phyloP scores from a whole-genome alignment of 2,797 vertebrate genomes.

The Ptychobarbus kaznakovi region DNA sequence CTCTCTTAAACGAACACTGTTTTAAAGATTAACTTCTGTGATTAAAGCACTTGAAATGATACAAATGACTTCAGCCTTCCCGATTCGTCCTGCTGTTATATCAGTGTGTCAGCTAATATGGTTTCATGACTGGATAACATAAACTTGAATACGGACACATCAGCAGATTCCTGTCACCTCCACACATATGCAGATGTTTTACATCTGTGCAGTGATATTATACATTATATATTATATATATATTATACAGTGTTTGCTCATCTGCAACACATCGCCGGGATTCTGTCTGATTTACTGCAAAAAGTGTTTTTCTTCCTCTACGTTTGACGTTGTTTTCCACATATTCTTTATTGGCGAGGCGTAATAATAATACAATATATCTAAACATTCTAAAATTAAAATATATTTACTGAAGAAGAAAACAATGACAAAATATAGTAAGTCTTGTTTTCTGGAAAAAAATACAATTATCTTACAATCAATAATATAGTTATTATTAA shows the following conservation, averaged over 20 bases:
- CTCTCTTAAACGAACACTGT: constrained; percentile 78
- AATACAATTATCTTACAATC: too few relatives aligned
- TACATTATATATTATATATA: too few relatives aligned
- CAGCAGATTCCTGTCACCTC: neutral
- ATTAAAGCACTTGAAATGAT: constrained; percentile 9
- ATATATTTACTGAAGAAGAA: neutral
- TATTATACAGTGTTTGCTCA: too few relatives aligned
- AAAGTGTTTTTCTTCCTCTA: neutral
- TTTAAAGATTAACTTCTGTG: constrained; percentile 37
- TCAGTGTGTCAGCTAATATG: neutral
- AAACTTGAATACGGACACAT: neutral
- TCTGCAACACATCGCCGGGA: neutral
- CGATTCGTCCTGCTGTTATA: neutral
- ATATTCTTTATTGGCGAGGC: neutral
- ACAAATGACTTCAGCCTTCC: neutral
- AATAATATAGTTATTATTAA: too few relatives aligned
- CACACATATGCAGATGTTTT: neutral
- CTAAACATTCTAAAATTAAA: neutral
- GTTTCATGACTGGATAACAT: neutral
- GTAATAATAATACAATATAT: too few relatives aligned
- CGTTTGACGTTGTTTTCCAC: neutral
- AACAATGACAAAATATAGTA: neutral
- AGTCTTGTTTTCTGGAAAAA: neutral
- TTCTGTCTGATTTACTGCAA: neutral
- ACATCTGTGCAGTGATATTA: neutral